Evolutionary conservation across 2,113 vertebrate genomes (phyloP).

Genomic region (Perca flavescens): DNA sequence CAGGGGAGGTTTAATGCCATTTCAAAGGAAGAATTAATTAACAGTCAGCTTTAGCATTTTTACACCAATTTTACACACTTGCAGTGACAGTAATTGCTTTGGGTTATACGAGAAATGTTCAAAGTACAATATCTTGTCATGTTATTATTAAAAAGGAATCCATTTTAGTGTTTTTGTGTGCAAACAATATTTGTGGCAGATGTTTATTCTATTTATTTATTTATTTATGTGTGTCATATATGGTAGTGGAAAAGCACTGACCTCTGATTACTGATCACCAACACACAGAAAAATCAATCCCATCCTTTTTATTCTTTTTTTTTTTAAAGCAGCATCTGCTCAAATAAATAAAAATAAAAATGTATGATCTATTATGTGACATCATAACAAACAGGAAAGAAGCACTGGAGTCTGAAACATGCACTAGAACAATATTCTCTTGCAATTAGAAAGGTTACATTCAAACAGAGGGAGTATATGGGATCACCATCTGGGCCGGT

Average conservation of each 20-base stretch:
- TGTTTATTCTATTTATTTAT: conserved; percentile 24
- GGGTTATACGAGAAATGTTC: conserved; percentile 67
- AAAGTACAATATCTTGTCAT: conserved; percentile 60
- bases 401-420: background rate
- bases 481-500: background rate
- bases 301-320: background rate
- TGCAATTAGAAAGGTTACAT: background rate
- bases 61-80: conserved; percentile 80
- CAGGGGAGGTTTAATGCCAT: conserved; percentile 76
- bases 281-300: background rate
- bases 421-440: background rate
- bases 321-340: background rate
- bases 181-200: conserved; percentile 39
- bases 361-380: background rate
- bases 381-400: background rate
- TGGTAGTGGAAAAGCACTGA: background rate
- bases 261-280: background rate
- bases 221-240: background rate
- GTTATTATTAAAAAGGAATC: conserved; percentile 63
- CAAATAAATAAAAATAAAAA: background rate
- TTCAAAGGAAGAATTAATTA: conserved; percentile 79
- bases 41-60: conserved; percentile 69
- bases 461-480: background rate
- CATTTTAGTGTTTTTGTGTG: conserved; percentile 43
- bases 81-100: conserved; percentile 75